Conservation (phyloP, 2,888 invertebrate species). For the Iselma pallidipennis region DNA sequence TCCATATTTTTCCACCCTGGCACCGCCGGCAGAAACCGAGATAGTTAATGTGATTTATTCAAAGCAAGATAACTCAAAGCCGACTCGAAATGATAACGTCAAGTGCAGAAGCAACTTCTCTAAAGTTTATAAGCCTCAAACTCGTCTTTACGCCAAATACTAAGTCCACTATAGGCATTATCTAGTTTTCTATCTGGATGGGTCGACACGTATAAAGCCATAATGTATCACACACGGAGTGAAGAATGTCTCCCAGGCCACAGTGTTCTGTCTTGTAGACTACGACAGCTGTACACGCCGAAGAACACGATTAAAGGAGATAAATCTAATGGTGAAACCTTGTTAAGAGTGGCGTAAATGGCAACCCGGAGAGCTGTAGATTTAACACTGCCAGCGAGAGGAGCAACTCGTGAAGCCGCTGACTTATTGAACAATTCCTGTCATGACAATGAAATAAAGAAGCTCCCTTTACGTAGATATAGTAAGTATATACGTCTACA, state of each 20-base stretch:
- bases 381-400: conserved; percentile 41
- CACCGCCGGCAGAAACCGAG: conserved; percentile 43
- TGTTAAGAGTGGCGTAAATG: conserved; percentile 55
- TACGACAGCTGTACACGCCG: conserved; percentile 53
- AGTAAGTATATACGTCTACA: neutral
- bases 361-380: conserved; percentile 47
- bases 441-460: conserved; percentile 28
- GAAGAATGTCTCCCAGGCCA: conserved; percentile 35
- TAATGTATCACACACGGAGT: conserved; percentile 42
- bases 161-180: conserved; percentile 44
- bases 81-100: conserved; percentile 53
- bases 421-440: conserved; percentile 47
- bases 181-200: conserved; percentile 44
- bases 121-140: conserved; percentile 49
- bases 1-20: conserved; percentile 49
- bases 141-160: conserved; percentile 36
- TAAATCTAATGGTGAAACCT: conserved; percentile 58
- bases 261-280: conserved; percentile 48
- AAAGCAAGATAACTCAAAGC: conserved; percentile 45
- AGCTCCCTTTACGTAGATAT: conserved; percentile 15
- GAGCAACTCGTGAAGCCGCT: conserved; percentile 34
- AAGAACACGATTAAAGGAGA: conserved; percentile 56
- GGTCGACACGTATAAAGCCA: conserved; percentile 44
- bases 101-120: conserved; percentile 51
- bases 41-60: conserved; percentile 56